Evolutionary conservation across 1,140 invertebrate genomes (phyloP), one percentile per base, ranked within the genome.

Genomic region (Bombus vancouverensis): DNA sequence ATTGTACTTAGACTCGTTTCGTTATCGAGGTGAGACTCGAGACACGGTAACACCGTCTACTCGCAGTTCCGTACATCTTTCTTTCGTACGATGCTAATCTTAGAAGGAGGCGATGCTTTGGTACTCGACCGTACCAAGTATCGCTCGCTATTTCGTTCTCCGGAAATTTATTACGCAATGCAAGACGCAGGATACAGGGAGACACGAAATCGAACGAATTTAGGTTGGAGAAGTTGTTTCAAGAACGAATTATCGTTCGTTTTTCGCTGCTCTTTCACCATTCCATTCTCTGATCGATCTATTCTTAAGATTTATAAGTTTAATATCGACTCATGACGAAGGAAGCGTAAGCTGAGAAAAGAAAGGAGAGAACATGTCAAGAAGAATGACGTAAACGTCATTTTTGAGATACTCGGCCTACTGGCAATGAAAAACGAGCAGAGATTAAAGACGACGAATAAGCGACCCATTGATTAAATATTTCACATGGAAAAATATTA

Each of bases 1-100:
- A 22, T 78, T 80, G 75, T 90, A 78, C 47, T 89, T 88, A 88
- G 77, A 85, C 47, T 88, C 47, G 71, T 72, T 88, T 89, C 87
- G 87, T 88, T 89, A 89, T 88, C 88, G 68, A n/a, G n/a, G 59
- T 5, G 59, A 62, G 59, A 62, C 59, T 13, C 32, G 42, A 3
- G 25, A 57, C 25, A 59, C 59, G 81, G 53, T 88, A 88, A 79
- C 74, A 65, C 32, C 39, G 75, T 44, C 47, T 83, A 74, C 86
- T 42, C 85, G 80, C 39, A 39, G 28, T n/a, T 53, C 5, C n/a
- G 22, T 13, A 3, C 53, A 13, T 59, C 57, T 25, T n/a, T 71
- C n/a, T 75, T 81, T 87, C 9, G 34, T 28, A 15, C 25, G 57
- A 83, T 73, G 86, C 18, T 9, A 28, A 44, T 34, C n/a, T 62